Base-by-base conservation (phyloP, 1,140 invertebrate species). In the Frieseomelitta varia region DNA sequence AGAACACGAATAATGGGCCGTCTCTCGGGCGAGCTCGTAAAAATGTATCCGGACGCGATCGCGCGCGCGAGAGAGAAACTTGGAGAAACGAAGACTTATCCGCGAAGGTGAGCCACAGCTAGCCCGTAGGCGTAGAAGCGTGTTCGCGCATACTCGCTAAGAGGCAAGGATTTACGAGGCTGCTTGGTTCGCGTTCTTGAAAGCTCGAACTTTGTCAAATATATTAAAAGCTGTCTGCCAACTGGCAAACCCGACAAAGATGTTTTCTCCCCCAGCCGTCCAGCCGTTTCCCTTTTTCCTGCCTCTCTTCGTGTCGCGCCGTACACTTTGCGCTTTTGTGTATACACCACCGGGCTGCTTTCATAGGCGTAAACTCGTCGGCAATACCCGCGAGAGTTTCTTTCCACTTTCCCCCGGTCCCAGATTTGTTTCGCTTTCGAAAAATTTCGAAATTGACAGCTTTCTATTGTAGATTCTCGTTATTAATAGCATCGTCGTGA, bases 161-260 rank as follows among this genome's bases (percentile, higher is more conserved):
- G 78, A 77, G 67, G 55, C 55, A 24, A 61, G 79, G 80, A 89
- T 89, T 89, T 89, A 89, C 73, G 88, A 83, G 84, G 39, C 63
- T 30, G 39, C 30, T 74, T 19, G 77, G 56, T 88, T 72, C 63
- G 69, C 84, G 65, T 80, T 86, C 71, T 83, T 77, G 80, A 86
- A 86, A 89, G 80, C 88, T 81, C 87, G 85, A 89, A 89, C 87
- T 89, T 89, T 89, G 87, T 88, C 88, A 88, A 88, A 89, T 89
- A 89, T 89, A 89, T 89, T 89, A 89, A 89, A 88, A 88, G 87
- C 75, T 84, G 87, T 88, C 87, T 80, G 53, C 76, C 80, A 51
- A n/a, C n/a, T 53, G 55, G 61, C 77, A 34, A 61, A 39, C 79
- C 79, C 86, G 65, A 88, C 87, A 88, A 88, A 88, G 87, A 88